Conservation (phyloP, 2,797 vertebrate species). For the Botia almorhae region DNA sequence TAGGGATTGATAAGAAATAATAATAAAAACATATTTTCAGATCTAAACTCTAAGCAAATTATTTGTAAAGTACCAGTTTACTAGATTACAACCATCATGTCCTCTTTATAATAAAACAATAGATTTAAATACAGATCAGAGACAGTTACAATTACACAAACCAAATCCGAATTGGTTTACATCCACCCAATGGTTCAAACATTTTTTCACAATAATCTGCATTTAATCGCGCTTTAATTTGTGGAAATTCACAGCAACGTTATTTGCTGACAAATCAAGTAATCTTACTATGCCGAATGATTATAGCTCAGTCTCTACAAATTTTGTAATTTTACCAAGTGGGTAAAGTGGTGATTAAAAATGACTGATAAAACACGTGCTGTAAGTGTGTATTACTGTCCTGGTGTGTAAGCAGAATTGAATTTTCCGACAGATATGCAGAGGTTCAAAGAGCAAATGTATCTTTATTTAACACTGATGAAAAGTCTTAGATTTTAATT, state of each 20-base stretch:
- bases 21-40: not conserved
- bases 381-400: not conserved
- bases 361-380: slow-evolving; percentile 2
- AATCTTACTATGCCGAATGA: not conserved
- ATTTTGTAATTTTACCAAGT: not conserved
- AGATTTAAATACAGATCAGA: not conserved
- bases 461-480: slow-evolving; percentile 42
- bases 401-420: slow-evolving; percentile 9
- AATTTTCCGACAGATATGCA: slow-evolving; percentile 15
- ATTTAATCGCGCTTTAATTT: not conserved
- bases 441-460: slow-evolving; percentile 35
- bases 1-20: not conserved
- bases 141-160: not conserved
- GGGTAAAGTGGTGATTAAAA: slow-evolving; percentile 12
- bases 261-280: slow-evolving; percentile 3
- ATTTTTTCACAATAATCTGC: not conserved
- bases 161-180: not conserved
- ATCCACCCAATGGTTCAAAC: not conserved
- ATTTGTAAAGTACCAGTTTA: not conserved
- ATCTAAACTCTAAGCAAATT: not conserved
- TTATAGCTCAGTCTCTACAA: not conserved
- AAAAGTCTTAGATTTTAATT: slow-evolving; percentile 40
- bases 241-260: not conserved
- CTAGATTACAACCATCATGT: not conserved
- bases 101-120: not conserved